Conservation (phyloP, 2,888 invertebrate genomes). For the Lucinisca nassula region DNA sequence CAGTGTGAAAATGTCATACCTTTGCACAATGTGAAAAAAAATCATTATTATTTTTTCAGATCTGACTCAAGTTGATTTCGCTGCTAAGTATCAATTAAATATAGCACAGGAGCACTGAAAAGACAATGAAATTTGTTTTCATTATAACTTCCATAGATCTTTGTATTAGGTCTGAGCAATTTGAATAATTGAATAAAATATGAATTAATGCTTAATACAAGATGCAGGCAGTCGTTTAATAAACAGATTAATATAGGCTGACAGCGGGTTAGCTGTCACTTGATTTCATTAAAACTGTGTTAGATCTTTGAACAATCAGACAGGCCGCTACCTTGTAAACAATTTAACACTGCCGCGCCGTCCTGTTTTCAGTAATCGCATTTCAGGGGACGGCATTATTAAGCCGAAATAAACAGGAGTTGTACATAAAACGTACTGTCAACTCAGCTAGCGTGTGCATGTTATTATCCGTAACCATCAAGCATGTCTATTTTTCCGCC, state of each 20-base stretch:
- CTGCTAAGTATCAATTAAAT: too few relatives aligned
- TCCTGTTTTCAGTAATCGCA: not conserved
- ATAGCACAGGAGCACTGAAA: too few relatives aligned
- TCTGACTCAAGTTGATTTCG: too few relatives aligned
- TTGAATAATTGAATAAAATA: not conserved
- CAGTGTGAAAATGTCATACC: too few relatives aligned
- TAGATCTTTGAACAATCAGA: not conserved
- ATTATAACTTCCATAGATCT: not conserved
- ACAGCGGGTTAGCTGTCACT: not conserved
- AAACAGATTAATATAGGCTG: not conserved
- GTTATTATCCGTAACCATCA: not conserved
- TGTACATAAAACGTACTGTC: not conserved
- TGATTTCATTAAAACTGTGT: conserved; percentile 1
- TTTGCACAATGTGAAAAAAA: too few relatives aligned
- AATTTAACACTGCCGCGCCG: not conserved
- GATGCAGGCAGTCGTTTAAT: not conserved
- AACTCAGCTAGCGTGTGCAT: not conserved
- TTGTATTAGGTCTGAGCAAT: not conserved
- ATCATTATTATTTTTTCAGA: too few relatives aligned
- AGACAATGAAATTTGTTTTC: too few relatives aligned
- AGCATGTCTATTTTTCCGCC: not conserved
- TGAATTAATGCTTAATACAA: not conserved
- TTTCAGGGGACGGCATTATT: not conserved
- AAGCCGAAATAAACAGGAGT: not conserved
- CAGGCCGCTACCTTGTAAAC: not conserved